Conservation (phyloP, 2,113 vertebrate genomes). For the Istiophorus platypterus region DNA sequence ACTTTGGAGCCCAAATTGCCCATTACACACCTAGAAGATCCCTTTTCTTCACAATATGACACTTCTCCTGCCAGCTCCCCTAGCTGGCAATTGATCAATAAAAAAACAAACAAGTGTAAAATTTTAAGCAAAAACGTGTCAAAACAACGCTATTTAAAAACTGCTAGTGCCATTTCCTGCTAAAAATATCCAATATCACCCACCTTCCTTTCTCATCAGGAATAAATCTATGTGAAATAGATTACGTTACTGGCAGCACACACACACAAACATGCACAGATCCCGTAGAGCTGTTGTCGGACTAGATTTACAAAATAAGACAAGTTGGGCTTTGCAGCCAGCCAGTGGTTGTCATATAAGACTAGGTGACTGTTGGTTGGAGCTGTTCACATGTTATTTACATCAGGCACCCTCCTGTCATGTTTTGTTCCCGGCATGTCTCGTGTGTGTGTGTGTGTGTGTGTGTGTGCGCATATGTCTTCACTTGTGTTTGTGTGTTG, state of each 20-base stretch:
- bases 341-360: conserved; percentile 69
- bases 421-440: conserved; percentile 42
- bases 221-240: conserved; percentile 34
- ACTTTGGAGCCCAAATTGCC: conserved; percentile 53
- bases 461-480: background rate
- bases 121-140: conserved; percentile 11
- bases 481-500: conserved; percentile 27
- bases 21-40: conserved; percentile 49
- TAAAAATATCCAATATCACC: conserved; percentile 41
- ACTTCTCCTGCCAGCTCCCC: conserved; percentile 40
- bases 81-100: conserved; percentile 28
- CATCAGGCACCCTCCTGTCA: conserved; percentile 74
- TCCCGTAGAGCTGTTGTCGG: conserved; percentile 59
- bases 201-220: conserved; percentile 19
- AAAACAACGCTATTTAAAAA: conserved; percentile 8
- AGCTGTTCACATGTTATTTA: conserved; percentile 73
- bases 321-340: conserved; percentile 60
- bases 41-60: conserved; percentile 49
- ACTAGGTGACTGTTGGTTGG: conserved; percentile 61
- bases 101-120: conserved; percentile 22
- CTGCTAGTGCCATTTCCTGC: conserved; percentile 19
- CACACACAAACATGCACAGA: conserved; percentile 12
- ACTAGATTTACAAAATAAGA: conserved; percentile 62
- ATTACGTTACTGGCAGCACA: conserved; percentile 36
- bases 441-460: background rate